Base-by-base conservation (phyloP, 1,140 invertebrate species). In the Lucilia cuprina region DNA sequence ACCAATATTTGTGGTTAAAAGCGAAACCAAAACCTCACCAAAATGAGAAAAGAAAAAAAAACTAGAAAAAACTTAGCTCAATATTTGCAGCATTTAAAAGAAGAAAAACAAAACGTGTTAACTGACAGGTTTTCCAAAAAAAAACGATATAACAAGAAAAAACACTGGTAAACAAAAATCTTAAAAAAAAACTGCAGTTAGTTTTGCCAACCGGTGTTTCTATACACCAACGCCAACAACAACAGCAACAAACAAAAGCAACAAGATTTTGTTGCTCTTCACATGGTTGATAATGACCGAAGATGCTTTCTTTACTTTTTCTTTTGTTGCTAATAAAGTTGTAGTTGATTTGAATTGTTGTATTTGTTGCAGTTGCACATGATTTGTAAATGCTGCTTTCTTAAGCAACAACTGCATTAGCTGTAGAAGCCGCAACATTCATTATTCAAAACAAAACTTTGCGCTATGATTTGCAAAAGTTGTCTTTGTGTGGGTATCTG, bases 251-350 rank as follows among this genome's bases (percentile, higher is more conserved):
- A 30, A 30, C 25, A 30, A 3, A 1, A 30, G 25, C 25, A 30
- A 30, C 25, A 30, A 30, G 25, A 30, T 30, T 30, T 30, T 80
- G 49, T 77, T 25, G 19, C 41, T 50, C 77, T 80, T 25, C 41
- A 49, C 41, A 21, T 13, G 77, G 25, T 80, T 80, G 77, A 49
- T 80, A 80, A 80, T 80, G 77, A 80, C 77, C 77, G 77, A 78
- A 47, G 77, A 80, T 80, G 77, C 77, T 80, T 80, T 80, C 77
- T 80, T 49, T 78, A n/a, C 75, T 78, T 41, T 78, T 78, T 35
- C 17, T 25, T 80, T 50, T 49, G 19, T 25, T 41, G 41, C 41
- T 41, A 41, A 41, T 41, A 41, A 5, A 41, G 41, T 41, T 80
- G 13, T 78, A 9, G 17, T n/a, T 47, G 17, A 17, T 8, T 30